Base-by-base conservation (phyloP, 2,113 vertebrate genomes). In the Myotis yumanensis region DNA sequence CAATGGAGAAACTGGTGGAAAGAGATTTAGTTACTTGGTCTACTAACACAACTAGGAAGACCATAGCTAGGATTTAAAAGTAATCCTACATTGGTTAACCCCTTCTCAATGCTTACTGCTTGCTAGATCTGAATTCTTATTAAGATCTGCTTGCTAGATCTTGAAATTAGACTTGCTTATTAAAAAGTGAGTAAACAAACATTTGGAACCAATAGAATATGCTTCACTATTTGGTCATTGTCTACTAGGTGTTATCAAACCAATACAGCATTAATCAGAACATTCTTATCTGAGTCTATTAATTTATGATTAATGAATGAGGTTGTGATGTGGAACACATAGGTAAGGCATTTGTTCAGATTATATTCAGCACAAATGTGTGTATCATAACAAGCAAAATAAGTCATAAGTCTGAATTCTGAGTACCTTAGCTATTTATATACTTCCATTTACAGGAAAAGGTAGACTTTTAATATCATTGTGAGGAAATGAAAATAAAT, bases 401-500 rank as follows among this genome's bases (percentile, higher is more conserved):
- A 71, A 96, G 43, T 68, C 46, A 23, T 72, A 92, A 32, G 14
- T 73, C 66, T 88, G 15, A 88, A 92, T 62, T 93, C 68, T 83
- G 48, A 86, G 51, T 75, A 69, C 30, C 8, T 86, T 64, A 59
- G 20, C 18, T 86, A 64, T 86, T 91, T 71, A 81, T 40, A 57
- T 90, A 91, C 11, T 83, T 93, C 20, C 46, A 62, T 72, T 96
- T 96, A 96, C n/a, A 82, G 54, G 81, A 87, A 94, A 92, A 88
- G 35, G 76, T 43, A 59, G 5, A 86, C 10, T 87, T 94, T 90
- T 71, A 71, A 81, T 37, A 37, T 48, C 14, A 66, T 20, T 94
- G 30, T 79, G 11, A 91, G 30, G 40, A 69, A 90, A 91, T 32
- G 35, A 62, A 95, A 95, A 89, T 52, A 86, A 90, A 83, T 90